Base-by-base conservation (phyloP, 2,888 invertebrate species). In the Diploptera punctata region DNA sequence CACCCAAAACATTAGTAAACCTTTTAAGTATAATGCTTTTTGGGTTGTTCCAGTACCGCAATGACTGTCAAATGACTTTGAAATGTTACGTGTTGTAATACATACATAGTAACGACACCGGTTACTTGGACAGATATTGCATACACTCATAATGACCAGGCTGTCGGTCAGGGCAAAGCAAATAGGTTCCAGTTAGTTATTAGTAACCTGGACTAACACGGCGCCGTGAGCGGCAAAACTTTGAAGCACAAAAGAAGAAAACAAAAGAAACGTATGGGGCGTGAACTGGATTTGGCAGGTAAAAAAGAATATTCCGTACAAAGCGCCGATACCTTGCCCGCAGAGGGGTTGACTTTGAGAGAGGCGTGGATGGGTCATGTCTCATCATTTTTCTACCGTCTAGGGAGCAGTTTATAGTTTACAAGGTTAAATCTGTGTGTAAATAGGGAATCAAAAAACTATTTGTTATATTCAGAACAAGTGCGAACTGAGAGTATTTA, bases 221-320 rank as follows among this genome's bases (percentile, higher is more conserved):
- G 57, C 57, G 57, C 57, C 57, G 31, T 5, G 7, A 13, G 65
- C 65, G 65, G 65, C 47, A 65, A 43, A 24, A 65, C 65, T 62
- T 62, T 62, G 24, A 62, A 62, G 43, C 62, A 19, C 43, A 33
- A 26, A 43, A 65, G 65, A 65, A 29, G 44, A 47, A 65, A 65
- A 65, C 44, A 65, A 57, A 65, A 65, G 65, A 44, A 43, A 65
- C 9, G n/a, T 29, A 57, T 29, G 24, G 65, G 65, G 65, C 65
- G 65, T 65, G 65, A 65, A 65, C 65, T 65, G 47, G 9, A 65
- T 65, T 65, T 65, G 65, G 65, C 65, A 65, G 65, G 65, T 65
- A 65, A 26, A 65, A 24, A 13, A 26, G 44, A 65, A 44, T n/a
- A 26, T 3, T 29, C 57, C 13, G 24, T 10, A 24, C 52, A n/a